phyloP scores from a whole-genome alignment of 2,113 vertebrate genomes.

The Pimephales promelas region DNA sequence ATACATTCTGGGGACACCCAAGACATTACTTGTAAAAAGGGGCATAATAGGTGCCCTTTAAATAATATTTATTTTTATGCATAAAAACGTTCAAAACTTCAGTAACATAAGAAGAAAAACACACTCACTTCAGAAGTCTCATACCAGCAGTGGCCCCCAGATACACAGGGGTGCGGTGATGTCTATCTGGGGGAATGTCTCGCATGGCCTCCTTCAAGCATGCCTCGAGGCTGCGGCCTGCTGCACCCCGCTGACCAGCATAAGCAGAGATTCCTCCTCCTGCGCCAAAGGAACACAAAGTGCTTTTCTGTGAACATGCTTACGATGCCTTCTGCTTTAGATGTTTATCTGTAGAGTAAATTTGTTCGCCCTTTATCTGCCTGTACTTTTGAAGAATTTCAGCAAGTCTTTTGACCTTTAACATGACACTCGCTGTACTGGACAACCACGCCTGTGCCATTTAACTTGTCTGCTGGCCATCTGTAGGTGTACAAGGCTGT shows the following conservation, averaged over 20 bases:
- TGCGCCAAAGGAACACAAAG: constrained; percentile 29
- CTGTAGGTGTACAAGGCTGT: constrained; percentile 84
- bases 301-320: background rate
- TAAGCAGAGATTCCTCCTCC: constrained; percentile 77
- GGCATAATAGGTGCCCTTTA: too few relatives aligned
- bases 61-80: background rate
- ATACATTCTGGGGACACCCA: too few relatives aligned
- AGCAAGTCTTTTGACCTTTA: constrained; percentile 68
- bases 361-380: background rate
- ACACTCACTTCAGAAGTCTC: constrained; percentile 80
- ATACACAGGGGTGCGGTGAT: constrained; percentile 75
- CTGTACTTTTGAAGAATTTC: background rate
- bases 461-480: constrained; percentile 85
- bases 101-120: background rate
- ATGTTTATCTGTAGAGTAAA: background rate
- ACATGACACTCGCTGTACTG: constrained; percentile 81
- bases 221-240: constrained; percentile 64
- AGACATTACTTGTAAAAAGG: too few relatives aligned
- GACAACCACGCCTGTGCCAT: constrained; percentile 82
- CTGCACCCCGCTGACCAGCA: constrained; percentile 63
- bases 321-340: background rate
- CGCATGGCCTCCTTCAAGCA: constrained; percentile 78
- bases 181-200: constrained; percentile 73
- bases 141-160: constrained; percentile 89
- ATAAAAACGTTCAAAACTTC: background rate